phyloP scores from a whole-genome alignment of 1,140 invertebrate species.

The Neotoxoptera formosana region DNA sequence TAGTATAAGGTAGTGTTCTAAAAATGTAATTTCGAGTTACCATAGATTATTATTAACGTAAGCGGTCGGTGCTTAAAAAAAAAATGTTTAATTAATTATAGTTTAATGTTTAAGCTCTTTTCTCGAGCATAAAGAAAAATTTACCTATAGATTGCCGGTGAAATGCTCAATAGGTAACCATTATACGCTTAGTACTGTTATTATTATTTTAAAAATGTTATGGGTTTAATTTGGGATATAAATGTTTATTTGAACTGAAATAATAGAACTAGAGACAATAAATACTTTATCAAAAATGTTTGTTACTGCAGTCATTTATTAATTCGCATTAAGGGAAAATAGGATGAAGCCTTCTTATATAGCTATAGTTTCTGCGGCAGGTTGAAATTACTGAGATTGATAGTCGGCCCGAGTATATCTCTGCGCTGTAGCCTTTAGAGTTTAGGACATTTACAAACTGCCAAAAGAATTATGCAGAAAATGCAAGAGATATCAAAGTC shows the following conservation, averaged over 20 bases:
- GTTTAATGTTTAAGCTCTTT: no score
- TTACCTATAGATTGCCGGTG: no score
- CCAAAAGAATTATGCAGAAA: conserved; percentile 42
- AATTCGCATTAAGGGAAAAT: background rate
- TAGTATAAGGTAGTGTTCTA: background rate
- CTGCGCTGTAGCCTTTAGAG: background rate
- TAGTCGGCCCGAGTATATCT: conserved; percentile 27
- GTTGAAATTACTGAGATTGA: conserved; percentile 44
- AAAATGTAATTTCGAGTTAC: background rate
- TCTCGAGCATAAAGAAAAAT: no score
- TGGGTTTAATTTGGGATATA: background rate
- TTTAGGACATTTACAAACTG: conserved; percentile 39
- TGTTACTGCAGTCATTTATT: background rate
- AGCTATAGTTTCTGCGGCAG: background rate
- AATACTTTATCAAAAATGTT: background rate
- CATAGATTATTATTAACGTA: background rate
- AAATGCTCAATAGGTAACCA: no score
- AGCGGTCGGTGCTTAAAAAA: background rate
- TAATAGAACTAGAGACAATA: background rate
- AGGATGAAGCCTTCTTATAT: background rate
- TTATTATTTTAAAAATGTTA: background rate
- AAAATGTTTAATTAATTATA: background rate
- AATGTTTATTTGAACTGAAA: background rate
- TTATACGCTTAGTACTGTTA: background rate
- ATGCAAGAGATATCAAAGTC: conserved; percentile 7